phyloP scores from a whole-genome alignment of 2,797 vertebrate species.

The Pitangus sulphuratus region DNA sequence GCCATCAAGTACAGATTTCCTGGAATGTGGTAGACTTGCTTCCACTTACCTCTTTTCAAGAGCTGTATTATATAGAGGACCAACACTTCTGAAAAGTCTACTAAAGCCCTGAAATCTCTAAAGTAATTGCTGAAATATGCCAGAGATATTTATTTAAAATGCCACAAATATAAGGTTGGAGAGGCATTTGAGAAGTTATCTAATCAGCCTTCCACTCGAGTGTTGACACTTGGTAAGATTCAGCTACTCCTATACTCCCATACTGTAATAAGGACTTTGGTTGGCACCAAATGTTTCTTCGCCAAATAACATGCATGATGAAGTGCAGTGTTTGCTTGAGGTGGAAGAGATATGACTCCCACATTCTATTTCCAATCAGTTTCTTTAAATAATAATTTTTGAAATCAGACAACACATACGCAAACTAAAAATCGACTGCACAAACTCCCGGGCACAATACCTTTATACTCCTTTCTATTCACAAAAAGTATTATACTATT shows the following conservation, averaged over 20 bases:
- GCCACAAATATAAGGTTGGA: not conserved
- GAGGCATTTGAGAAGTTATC: not conserved
- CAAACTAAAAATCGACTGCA: not conserved
- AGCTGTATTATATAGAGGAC: not conserved
- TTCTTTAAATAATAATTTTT: not conserved
- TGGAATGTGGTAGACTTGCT: not conserved
- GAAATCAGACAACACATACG: rapidly evolving
- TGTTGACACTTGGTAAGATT: not conserved
- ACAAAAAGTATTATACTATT: not conserved
- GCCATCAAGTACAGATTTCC: not conserved
- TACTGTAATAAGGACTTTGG: not conserved
- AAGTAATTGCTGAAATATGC: not conserved
- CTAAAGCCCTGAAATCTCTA: not conserved
- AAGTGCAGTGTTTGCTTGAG: not conserved
- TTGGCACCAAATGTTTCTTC: not conserved
- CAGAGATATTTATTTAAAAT: not conserved
- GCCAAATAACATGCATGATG: not conserved
- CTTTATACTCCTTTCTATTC: not conserved
- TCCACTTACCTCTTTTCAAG: not conserved
- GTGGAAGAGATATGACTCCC: rapidly evolving
- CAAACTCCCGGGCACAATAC: not conserved
- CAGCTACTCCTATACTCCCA: not conserved
- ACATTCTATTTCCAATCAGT: not conserved
- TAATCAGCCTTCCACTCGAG: not conserved
- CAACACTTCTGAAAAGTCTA: not conserved